Evolutionary conservation across 1,140 invertebrate genomes (phyloP), one percentile per base, ranked within the genome.

Genomic region (Alviniconcha marisindica): DNA sequence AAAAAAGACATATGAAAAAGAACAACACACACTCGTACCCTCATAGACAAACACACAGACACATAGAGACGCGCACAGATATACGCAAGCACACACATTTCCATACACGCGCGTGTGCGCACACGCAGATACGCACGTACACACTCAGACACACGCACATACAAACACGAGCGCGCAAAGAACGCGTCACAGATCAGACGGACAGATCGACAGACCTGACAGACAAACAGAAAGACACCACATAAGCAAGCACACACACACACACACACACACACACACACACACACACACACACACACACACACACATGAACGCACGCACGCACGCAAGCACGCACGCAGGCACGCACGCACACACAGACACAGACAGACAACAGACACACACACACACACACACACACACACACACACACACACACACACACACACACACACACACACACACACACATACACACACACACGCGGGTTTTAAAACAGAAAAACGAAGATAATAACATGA

Each of bases 351-450:
- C 56, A n/a, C 7, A 60, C 21, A 3, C 7, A 7, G 4, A 4
- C 56, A 60, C 21, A 24, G 4, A 7, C 56, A 15, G 18, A 12
- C 18, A 15, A 24, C 7, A n/a, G 10, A n/a, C 24, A 60, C 56
- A n/a, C 7, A n/a, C 56, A 60, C 56, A 60, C 56, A n/a, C 56
- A 60, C 56, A 60, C 56, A 60, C 56, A 60, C 24, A 60, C 56
- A n/a, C 56, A 60, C 56, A 60, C 56, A 60, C 56, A 60, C 56
- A 60, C 56, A 60, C 56, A 60, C 56, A 60, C 56, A 60, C 56
- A 60, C 21, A 60, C 56, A 60, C 56, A 60, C 56, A 60, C n/a
- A 66, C 63, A 66, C n/a, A 66, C 28, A 33, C 63, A 31, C 63
- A 66, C n/a, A 66, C 63, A 33, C n/a, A 66, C 63, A 66, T 10